Evolutionary conservation across 2,113 vertebrate species (phyloP), one percentile per base, ranked within the genome.

Genomic region (Nothoprocta pentlandii): DNA sequence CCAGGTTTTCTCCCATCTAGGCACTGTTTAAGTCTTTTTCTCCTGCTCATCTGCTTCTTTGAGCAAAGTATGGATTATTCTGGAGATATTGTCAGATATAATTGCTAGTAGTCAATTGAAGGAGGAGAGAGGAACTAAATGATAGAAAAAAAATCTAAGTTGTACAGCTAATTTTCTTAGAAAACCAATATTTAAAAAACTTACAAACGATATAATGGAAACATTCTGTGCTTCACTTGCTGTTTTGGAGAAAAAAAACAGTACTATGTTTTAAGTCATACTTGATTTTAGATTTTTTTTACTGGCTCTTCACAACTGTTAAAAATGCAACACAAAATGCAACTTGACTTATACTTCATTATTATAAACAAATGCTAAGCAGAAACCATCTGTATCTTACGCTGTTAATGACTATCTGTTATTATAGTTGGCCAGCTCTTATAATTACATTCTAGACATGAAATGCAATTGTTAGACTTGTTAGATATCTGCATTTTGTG

Each of bases 311-410:
- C 32, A 66, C 92, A 88, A 77, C 85, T 95, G 93, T 86, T 95
- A 90, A 94, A 93, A 93, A 95, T 94, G 73, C 79, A 81, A 22
- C 66, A 69, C 69, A 92, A 89, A 94, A 86, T 88, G 51, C 89
- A 91, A 81, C 53, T 93, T 79, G 80, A 92, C 86, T 93, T 95
- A 69, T 34, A 73, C 80, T 74, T 91, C 59, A 49, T 84, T 93
- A 88, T 83, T 95, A 58, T 68, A 86, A 93, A 90, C 73, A 93
- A 94, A 90, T 79, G 58, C 70, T 88, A 69, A 92, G 53, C 80
- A 95, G 94, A 92, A 97, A 62, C 94, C 89, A 92, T 95, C 93
- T 95, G 90, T 90, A 84, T 84, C 76, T 87, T 95, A 77, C 63
- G 16, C 83, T 92, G 44, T 62, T 94, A 69, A 76, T 62, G 80